phyloP scores from a whole-genome alignment of 2,888 invertebrate species.

The Erynnis tages region DNA sequence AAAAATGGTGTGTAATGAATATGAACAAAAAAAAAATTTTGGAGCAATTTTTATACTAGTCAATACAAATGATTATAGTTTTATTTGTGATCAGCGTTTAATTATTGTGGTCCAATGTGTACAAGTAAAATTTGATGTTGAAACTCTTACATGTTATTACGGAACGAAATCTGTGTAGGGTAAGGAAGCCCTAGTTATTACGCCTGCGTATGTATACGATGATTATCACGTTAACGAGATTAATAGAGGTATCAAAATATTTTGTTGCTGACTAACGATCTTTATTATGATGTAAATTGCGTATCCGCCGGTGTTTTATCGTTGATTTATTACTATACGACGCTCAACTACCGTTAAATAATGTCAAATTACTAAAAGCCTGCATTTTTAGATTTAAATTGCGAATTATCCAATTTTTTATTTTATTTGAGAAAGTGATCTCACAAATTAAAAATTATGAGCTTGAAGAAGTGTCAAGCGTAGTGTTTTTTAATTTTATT shows the following conservation, averaged over 20 bases:
- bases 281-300: constrained; percentile 9
- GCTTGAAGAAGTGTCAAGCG: too few relatives aligned
- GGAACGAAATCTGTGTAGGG: constrained; percentile 8
- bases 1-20: not conserved
- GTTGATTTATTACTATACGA: constrained; percentile 7
- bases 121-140: too few relatives aligned
- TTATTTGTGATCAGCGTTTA: too few relatives aligned
- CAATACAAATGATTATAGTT: too few relatives aligned
- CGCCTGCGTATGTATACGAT: constrained; percentile 3
- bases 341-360: not conserved
- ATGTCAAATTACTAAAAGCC: not conserved
- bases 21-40: not conserved
- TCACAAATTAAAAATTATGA: too few relatives aligned
- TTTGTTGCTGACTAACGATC: constrained; percentile 13
- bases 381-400: not conserved
- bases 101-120: too few relatives aligned
- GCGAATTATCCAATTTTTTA: not conserved
- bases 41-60: too few relatives aligned
- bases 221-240: constrained; percentile 21
- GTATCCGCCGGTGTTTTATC: not conserved
- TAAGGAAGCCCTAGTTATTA: constrained; percentile 12
- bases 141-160: too few relatives aligned
- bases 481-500: too few relatives aligned
- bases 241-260: constrained; percentile 24
- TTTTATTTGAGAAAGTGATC: too few relatives aligned